Conservation (phyloP, 2,797 vertebrate genomes). For the Cercopithecus mitis region DNA sequence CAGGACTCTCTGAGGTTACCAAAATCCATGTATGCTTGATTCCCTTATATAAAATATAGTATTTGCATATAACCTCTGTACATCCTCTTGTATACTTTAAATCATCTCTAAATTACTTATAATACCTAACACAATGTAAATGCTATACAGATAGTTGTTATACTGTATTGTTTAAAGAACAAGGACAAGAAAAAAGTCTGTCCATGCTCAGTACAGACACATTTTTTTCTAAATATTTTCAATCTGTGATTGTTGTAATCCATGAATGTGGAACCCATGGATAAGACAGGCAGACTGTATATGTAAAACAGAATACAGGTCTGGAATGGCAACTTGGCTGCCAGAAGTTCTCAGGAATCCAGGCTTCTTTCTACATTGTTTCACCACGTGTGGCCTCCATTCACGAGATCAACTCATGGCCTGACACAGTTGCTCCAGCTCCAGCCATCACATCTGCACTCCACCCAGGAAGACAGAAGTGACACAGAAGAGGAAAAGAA, state of each 20-base stretch:
- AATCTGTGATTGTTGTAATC: background rate
- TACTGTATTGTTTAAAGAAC: background rate
- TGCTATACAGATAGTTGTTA: background rate
- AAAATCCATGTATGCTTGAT: background rate
- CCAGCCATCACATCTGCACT: background rate
- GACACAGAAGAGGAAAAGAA: background rate
- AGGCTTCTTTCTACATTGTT: background rate
- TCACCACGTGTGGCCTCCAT: background rate
- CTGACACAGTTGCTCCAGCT: background rate
- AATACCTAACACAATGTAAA: background rate
- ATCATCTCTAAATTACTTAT: background rate
- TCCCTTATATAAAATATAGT: background rate
- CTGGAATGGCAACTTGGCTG: background rate
- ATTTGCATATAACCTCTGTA: background rate
- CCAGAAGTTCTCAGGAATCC: background rate
- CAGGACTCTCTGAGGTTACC: background rate
- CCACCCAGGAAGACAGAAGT: background rate
- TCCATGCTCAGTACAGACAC: background rate
- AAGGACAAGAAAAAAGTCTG: background rate
- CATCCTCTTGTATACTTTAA: background rate
- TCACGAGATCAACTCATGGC: background rate
- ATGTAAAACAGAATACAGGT: background rate
- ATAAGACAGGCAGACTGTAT: background rate
- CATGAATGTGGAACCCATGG: background rate
- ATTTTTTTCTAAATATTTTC: background rate